Evolutionary conservation across 1,140 invertebrate genomes (phyloP).

Genomic region (Bombus turneri): DNA sequence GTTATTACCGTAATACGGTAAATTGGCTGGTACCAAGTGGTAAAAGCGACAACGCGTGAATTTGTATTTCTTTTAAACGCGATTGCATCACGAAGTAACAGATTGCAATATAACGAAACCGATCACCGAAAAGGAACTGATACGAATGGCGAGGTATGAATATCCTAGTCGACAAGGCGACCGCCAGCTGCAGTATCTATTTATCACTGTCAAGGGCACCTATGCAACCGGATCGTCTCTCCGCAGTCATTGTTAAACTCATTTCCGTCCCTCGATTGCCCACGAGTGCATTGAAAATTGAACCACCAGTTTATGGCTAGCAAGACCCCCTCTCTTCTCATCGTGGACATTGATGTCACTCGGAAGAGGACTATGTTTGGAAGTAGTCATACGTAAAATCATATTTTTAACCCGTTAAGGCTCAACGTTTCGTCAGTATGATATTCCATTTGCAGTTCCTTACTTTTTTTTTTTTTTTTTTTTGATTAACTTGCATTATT

Average conservation of each 20-base stretch:
- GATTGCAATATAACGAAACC: background rate
- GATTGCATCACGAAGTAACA: background rate
- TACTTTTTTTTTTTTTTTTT: background rate
- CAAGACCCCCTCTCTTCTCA: constrained; percentile 13
- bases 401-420: background rate
- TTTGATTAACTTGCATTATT: background rate
- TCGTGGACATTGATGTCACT: constrained; percentile 13
- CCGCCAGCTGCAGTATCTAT: constrained; percentile 42
- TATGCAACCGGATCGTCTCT: constrained; percentile 62
- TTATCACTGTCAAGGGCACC: constrained; percentile 67
- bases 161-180: constrained; percentile 1
- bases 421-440: background rate
- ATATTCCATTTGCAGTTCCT: background rate
- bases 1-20: background rate
- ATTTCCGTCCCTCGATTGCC: constrained; percentile 66
- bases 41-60: background rate
- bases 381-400: no score
- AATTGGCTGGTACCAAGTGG: no score
- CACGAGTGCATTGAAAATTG: constrained; percentile 61
- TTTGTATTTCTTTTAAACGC: background rate
- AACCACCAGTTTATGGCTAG: constrained; percentile 37
- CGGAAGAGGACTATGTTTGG: background rate
- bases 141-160: background rate
- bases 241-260: constrained; percentile 66
- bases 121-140: constrained; percentile 2